A percentile compares a stretch with the other conserved stretches of the same genome.
phyloP scores from a whole-genome alignment of 2,888 invertebrate species.

The Agonopterix arenella region DNA sequence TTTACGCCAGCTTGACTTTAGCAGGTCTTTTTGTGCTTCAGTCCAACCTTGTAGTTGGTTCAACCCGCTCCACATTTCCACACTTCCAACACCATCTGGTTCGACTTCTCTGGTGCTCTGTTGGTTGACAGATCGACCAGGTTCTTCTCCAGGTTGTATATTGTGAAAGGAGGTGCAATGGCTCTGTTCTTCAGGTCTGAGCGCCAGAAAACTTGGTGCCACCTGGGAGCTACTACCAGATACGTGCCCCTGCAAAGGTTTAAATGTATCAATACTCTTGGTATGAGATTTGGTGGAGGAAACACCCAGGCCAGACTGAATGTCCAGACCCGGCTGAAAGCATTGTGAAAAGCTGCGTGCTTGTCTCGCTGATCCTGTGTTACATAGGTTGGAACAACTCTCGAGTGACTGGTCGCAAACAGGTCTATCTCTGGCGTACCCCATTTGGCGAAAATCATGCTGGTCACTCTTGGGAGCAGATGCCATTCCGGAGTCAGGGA shows the following conservation, averaged over 20 bases:
- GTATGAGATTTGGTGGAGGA: conserved; percentile 10
- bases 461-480: conserved; percentile 4
- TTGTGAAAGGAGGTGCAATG: not conserved
- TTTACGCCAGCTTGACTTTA: not conserved
- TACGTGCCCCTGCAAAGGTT: conserved; percentile 10
- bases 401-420: conserved; percentile 9
- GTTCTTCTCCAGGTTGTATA: not conserved
- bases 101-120: not conserved
- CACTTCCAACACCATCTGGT: not conserved
- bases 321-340: conserved; percentile 4
- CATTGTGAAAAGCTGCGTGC: conserved; percentile 3
- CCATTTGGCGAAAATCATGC: conserved; percentile 10
- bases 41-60: too few species aligned
- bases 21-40: not conserved
- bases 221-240: conserved; percentile 10
- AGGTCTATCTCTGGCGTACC: conserved; percentile 13
- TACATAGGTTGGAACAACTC: not conserved
- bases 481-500: conserved; percentile 15
- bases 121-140: conserved; percentile 11
- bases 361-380: conserved; percentile 1
- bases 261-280: conserved; percentile 9
- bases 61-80: not conserved
- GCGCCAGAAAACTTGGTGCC: conserved; percentile 9
- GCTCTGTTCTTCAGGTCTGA: conserved; percentile 1
- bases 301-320: conserved; percentile 13